phyloP scores from a whole-genome alignment of 2,888 invertebrate genomes.

The Apotomis turbidana region DNA sequence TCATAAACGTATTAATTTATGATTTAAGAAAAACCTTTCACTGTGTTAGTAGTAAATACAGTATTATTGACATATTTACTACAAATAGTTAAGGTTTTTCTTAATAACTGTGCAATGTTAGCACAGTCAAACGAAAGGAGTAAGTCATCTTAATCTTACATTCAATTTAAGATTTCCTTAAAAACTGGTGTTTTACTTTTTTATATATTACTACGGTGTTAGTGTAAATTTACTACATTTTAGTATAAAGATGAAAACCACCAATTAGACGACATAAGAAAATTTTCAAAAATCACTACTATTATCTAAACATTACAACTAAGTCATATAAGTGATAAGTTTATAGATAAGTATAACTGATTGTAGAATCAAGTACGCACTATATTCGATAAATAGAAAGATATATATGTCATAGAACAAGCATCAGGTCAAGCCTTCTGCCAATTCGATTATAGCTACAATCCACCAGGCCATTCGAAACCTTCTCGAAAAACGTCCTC shows the following conservation, averaged over 20 bases:
- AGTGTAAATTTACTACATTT: conserved; percentile 45
- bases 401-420: conserved; percentile 36
- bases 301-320: conserved; percentile 32
- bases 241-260: conserved; percentile 33
- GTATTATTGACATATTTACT: background rate
- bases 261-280: conserved; percentile 31
- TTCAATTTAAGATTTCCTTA: background rate
- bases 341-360: conserved; percentile 27
- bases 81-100: background rate
- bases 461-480: conserved; percentile 37
- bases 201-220: conserved; percentile 26
- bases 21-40: background rate
- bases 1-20: background rate
- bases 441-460: conserved; percentile 24
- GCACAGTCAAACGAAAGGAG: conserved; percentile 1
- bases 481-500: conserved; percentile 41
- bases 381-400: conserved; percentile 42
- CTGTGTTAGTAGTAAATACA: background rate
- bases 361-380: conserved; percentile 34
- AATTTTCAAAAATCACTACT: conserved; percentile 37
- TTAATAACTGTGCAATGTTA: conserved; percentile 2
- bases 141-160: background rate
- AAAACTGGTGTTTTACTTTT: conserved; percentile 1
- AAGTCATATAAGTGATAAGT: conserved; percentile 29
- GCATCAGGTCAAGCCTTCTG: background rate